Evolutionary conservation across 2,113 vertebrate species (phyloP), one percentile per base, ranked within the genome.

Genomic region (Lophochroa leadbeateri): DNA sequence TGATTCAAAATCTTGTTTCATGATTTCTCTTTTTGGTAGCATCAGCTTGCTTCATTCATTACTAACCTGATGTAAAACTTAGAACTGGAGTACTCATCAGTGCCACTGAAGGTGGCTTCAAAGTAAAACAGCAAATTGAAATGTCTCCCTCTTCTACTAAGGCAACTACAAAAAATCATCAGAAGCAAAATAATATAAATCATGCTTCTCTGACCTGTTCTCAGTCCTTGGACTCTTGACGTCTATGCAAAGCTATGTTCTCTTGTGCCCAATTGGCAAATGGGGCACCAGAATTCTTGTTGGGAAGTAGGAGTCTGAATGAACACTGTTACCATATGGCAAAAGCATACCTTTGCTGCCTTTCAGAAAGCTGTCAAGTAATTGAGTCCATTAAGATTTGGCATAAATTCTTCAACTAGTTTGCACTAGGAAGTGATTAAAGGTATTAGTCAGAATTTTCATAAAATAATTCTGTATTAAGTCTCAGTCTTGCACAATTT

Each of bases 321-420:
- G n/a, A 63, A 39, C 5, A 1, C 0, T 1, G 15, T 46, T 61
- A 39, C 29, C 8, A 29, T 65, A 13, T 10, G n/a, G 53, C 39
- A 33, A 25, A 72, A 63, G 11, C 47, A 13, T 33, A 37, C 19
- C 43, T 82, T 35, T 88, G 74, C n/a, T 71, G 83, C 44, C 49
- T 47, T 37, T 52, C 50, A 68, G 55, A 64, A 82, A 75, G n/a
- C 41, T 35, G 37, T 10, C 41, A 6, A 46, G 17, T 67, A 53
- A 76, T 20, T 16, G 24, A 33, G 20, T 65, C 44, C 49, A 17
- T 81, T 69, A 65, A 61, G 53, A 47, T 43, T 33, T 86, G 64
- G 21, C 68, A 31, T 61, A 17, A 31, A 31, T 53, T 95, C 7
- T 49, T 72, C 17, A 63, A 9, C 31, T 57, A 21, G 7, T 60